Evolutionary conservation across 2,113 vertebrate genomes (phyloP), one percentile per base, ranked within the genome.

Genomic region (Sarotherodon lohbergeri): DNA sequence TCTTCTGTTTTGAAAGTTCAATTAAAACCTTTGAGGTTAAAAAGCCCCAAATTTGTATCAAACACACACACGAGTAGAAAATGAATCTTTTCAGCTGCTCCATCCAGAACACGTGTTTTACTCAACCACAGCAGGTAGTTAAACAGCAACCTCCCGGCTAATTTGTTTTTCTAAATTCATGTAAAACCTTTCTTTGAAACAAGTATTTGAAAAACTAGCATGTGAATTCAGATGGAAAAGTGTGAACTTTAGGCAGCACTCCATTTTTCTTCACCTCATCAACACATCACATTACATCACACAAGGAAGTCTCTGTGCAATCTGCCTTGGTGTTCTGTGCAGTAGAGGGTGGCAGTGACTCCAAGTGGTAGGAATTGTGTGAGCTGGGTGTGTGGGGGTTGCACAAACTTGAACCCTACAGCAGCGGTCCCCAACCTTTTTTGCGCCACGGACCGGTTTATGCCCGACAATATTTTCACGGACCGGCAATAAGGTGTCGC

Each of bases 201-300:
- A 2, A 2, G 0, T 6, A 5, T 76, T 29, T 76, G 9, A 76
- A 76, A 48, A 11, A 14, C 41, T 29, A 48, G 29, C 19, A 11
- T 27, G 9, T 0, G 9, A 48, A 27, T 48, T 76, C 24, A 29
- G 68, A 76, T 29, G 41, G 24, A 76, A 29, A 76, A 17, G 24
- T 29, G 43, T 73, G 39, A 46, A 27, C 0, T 73, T 17, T 46
- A 46, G 4, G 22, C 41, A 17, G 66, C 13, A 46, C 22, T 71
- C 36, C 0, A 66, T 66, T 66, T 66, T 27, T 46, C 16, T 43
- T 0, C 5, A 19, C 61, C 11, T 22, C 36, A 14, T 22, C n/a
- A 41, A 41, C 63, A 71, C 36, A 41, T 68, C 63, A 22, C 41
- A 71, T 41, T 68, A 68, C 63, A 68, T 3, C 36, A 41, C 7